Conservation (phyloP, 2,113 vertebrate genomes). For the Oryzias melastigma region DNA sequence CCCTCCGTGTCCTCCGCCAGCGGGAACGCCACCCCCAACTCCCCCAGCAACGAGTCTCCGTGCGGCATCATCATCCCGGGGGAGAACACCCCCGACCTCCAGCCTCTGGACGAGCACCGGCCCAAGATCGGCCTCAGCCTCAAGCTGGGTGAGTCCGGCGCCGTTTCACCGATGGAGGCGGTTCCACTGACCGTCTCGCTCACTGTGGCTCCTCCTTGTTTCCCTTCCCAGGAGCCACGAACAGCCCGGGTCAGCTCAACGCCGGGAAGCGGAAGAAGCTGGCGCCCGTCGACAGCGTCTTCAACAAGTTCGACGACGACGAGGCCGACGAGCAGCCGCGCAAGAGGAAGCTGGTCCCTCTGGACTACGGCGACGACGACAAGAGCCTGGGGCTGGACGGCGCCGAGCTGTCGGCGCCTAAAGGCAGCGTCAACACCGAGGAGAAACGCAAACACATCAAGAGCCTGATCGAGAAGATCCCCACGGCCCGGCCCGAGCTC, state of each 20-base stretch:
- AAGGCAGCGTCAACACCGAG: conserved; percentile 91
- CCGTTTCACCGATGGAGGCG: not conserved
- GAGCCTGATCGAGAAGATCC: conserved; percentile 98
- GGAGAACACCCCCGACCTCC: conserved; percentile 92
- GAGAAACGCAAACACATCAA: conserved; percentile 99
- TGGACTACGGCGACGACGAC: conserved; percentile 97
- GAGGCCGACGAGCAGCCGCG: conserved; percentile 93
- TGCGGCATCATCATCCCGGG: conserved; percentile 98
- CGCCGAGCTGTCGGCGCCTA: conserved; percentile 69
- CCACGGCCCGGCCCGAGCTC: conserved; percentile 95
- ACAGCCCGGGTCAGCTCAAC: conserved; percentile 92
- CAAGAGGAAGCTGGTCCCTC: conserved; percentile 94
- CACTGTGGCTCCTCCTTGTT: not conserved
- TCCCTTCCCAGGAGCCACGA: conserved; percentile 81
- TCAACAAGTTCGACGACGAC: conserved; percentile 98
- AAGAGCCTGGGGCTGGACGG: conserved; percentile 80
- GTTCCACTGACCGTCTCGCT: not conserved
- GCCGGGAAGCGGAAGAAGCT: conserved; percentile 94
- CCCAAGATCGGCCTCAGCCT: conserved; percentile 97
- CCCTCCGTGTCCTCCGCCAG: conserved; percentile 97
- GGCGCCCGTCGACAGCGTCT: conserved; percentile 89
- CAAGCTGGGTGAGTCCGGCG: conserved; percentile 82
- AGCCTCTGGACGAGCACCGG: conserved; percentile 89
- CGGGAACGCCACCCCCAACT: conserved; percentile 93
- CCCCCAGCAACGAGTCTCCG: conserved; percentile 92